Percentiles rank a stretch among this genome's conserved stretches.
These are phyloP conservation scores for Phalacrocorax aristotelis DNA, from an alignment of 2,113 vertebrate species.

Conservation along the genomic window DNA sequence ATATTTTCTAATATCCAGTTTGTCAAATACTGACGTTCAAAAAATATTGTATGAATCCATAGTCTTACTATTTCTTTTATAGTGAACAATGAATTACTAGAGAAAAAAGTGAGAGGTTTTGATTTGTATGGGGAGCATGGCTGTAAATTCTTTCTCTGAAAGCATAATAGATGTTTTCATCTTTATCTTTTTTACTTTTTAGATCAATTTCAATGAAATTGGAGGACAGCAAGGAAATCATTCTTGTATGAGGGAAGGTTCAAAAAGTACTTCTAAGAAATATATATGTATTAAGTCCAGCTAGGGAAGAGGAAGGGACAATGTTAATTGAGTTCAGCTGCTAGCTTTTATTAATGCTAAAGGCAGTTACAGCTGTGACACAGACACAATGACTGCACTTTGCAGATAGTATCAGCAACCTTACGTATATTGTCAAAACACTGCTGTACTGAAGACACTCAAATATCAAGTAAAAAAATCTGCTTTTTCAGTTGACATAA, in stretches of 20 bases:
- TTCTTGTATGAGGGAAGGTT: neutral
- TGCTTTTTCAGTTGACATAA: neutral
- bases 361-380: neutral
- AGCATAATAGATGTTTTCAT: neutral
- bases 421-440: neutral
- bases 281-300: neutral
- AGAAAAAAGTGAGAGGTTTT: neutral
- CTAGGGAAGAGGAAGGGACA: neutral
- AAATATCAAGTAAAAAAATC: neutral
- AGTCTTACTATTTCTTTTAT: neutral
- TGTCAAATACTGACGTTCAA: neutral
- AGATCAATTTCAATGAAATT: neutral
- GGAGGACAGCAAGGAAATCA: neutral
- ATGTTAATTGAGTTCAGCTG: neutral
- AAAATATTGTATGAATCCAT: neutral
- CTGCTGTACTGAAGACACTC: neutral
- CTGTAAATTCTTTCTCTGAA: neutral
- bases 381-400: neutral
- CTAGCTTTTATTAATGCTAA: neutral
- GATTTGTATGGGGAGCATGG: neutral
- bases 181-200: neutral
- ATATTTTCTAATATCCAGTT: neutral
- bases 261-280: neutral
- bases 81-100: neutral
- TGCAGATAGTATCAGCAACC: neutral